Evolutionary conservation across 2,888 invertebrate species (phyloP), one percentile per base, ranked within the genome.

Genomic region (Spialia ferax): DNA sequence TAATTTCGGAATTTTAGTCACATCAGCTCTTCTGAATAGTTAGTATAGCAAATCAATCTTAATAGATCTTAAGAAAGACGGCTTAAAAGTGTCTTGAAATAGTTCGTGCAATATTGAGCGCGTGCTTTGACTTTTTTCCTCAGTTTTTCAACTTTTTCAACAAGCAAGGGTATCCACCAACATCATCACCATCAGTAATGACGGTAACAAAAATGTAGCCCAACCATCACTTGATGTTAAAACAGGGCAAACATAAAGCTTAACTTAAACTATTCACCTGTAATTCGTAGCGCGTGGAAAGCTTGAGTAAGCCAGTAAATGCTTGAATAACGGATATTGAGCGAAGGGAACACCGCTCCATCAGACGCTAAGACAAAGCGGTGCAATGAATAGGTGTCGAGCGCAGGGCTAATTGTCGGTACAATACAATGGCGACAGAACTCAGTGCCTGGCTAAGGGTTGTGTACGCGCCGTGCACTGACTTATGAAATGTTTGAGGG

Each of bases 361-460:
- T 75, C 77, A 80, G 75, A 77, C 73, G 68, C 72, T 77, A 78
- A 85, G 81, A 89, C 89, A 90, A 91, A 86, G 81, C 81, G 67
- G 68, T 70, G 75, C 81, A 86, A 88, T 91, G 88, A 91, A 92
- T 91, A 82, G 91, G 85, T 87, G 89, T 88, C 88, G 84, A 76
- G 82, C 75, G 80, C 90, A 88, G 84, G 79, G 45, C 45, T 45
- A 45, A 45, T 45, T 45, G 45, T 45, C 45, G 18, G 18, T 45
- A 45, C 18, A 75, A 6, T 38, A 87, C 85, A 87, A 87, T 85
- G 74, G 83, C 11, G 32, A 18, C 45, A 32, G 32, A 48, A 6
- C 20, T 55, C 63, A 26, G 20, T n/a, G 42, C 42, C 18, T 18
- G 42, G 32, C 18, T 18, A 45, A 15, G 15, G 42, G 42, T 45